These are phyloP conservation scores for Platypus cylindrus DNA, from an alignment of 2,888 invertebrate genomes.

Conservation along the genomic window DNA sequence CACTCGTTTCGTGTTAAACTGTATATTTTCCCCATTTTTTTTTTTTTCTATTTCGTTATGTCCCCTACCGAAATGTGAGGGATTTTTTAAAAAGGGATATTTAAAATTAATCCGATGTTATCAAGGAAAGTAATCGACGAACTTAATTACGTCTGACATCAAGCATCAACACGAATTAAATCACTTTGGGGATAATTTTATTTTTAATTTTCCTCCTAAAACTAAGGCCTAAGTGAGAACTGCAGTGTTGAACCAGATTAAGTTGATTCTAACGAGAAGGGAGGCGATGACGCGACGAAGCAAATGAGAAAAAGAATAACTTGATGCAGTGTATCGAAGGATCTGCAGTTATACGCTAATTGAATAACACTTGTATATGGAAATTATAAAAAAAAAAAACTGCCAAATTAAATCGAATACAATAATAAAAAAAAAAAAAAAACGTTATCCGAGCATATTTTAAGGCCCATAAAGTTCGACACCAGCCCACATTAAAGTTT, in stretches of 20 bases:
- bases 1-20: background rate
- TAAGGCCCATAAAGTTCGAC: conserved; percentile 18
- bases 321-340: too few relatives aligned
- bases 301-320: too few relatives aligned
- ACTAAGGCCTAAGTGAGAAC: too few relatives aligned
- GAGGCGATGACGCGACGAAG: too few relatives aligned
- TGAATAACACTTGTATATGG: too few relatives aligned
- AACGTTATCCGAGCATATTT: conserved; percentile 9
- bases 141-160: background rate
- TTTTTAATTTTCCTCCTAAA: conserved; percentile 2
- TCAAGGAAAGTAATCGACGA: background rate
- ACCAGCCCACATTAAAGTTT: conserved; percentile 26
- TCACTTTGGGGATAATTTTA: conserved; percentile 1
- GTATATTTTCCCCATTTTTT: too few relatives aligned
- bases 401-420: too few relatives aligned
- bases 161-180: conserved; percentile 1
- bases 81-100: background rate
- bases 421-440: conserved; percentile 20
- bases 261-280: too few relatives aligned
- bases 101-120: conserved; percentile 1
- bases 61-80: background rate
- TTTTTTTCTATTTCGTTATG: background rate
- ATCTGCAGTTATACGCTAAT: too few relatives aligned
- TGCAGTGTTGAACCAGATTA: too few relatives aligned
- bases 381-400: too few relatives aligned